Conservation (phyloP, 1,140 invertebrate species). For the Zeugodacus cucurbitae region DNA sequence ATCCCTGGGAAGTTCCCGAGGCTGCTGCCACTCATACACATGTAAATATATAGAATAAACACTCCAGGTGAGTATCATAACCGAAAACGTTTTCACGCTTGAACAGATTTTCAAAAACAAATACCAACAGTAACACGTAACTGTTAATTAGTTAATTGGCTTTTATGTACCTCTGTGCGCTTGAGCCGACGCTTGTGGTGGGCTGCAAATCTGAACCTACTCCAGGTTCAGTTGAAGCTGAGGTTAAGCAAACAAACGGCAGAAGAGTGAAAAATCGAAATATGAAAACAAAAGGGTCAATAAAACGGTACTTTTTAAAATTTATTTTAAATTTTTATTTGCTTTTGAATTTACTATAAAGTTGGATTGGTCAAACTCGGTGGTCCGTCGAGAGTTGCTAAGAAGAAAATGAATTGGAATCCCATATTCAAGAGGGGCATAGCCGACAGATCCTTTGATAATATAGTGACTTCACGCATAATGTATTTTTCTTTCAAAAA, state of each 20-base stretch:
- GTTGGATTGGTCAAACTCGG: too few relatives aligned
- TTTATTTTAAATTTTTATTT: too few relatives aligned
- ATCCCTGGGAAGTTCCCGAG: neutral
- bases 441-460: too few relatives aligned
- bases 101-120: neutral
- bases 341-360: too few relatives aligned
- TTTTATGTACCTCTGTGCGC: neutral
- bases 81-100: slow-evolving; percentile 9
- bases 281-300: neutral
- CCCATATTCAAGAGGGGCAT: too few relatives aligned
- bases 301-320: neutral
- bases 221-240: neutral
- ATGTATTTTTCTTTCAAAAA: too few relatives aligned
- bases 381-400: too few relatives aligned
- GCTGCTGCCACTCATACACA: neutral
- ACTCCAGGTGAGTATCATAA: neutral
- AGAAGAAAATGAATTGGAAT: too few relatives aligned
- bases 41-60: neutral
- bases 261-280: neutral
- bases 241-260: neutral
- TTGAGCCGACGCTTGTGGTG: neutral
- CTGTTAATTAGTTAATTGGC: neutral
- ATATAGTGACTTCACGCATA: too few relatives aligned
- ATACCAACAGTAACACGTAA: neutral
- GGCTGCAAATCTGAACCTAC: neutral